Evolutionary conservation across 2,888 invertebrate species (phyloP), one percentile per base, ranked within the genome.

Genomic region (Drosophila putrida): DNA sequence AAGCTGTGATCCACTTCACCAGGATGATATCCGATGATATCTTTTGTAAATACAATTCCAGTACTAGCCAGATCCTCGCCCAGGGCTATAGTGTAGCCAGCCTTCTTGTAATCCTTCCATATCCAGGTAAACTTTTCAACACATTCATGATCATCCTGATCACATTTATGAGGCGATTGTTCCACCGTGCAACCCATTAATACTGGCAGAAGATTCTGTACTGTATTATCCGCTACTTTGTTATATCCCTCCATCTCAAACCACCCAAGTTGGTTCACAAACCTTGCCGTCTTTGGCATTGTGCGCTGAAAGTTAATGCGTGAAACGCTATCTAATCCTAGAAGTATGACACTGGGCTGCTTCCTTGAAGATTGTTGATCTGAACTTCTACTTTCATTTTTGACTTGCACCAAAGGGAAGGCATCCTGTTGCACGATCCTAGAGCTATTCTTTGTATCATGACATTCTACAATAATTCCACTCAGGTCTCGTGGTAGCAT

Each of bases 171-270:
- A 0, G 35, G 25, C 20, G 13, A 84, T 4, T 36, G n/a, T 0
- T 11, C 4, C 13, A 49, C 0, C 4, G 5, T 94, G 62, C 94
- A 92, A 0, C 97, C 97, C 0, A 95, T 95, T 4, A 96, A 93
- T 43, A 96, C 93, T 0, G 97, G 96, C 93, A 97, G 95, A 57
- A 98, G 91, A 92, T 98, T 98, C 0, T 97, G 96, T 85, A 96
- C 96, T 0, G 97, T 97, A 81, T 97, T 97, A 82, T 97, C 97
- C 0, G 95, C 96, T 62, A 96, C 93, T 92, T 94, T 94, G 82
- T 94, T 93, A 91, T 96, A 97, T 1, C 96, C 97, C 78, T 94
- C 93, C 88, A 95, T 93, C 57, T 94, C 94, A 9, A 50, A 91
- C 94, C 96, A 96, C 58, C 93, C 94, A 44, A 94, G 93, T 5